phyloP scores from a whole-genome alignment of 92 coral and sea anemone species.

The Blastomussa wellsi region DNA sequence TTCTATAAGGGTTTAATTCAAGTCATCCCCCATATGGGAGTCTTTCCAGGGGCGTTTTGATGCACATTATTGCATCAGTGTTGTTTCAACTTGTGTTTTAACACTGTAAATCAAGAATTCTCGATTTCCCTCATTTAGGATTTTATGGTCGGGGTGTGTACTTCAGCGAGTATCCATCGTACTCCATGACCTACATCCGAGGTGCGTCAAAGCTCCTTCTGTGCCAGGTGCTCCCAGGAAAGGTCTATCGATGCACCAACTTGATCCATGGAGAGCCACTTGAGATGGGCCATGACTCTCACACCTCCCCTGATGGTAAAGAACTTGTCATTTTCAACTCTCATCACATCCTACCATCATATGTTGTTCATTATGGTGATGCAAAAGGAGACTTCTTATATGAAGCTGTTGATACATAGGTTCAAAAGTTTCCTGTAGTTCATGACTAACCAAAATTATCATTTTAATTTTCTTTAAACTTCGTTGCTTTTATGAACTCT shows the following conservation, averaged over 20 bases:
- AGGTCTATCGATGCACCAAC: constrained; percentile 70
- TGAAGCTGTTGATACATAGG: constrained; percentile 9
- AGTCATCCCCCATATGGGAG: too few relatives aligned
- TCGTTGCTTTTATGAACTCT: too few relatives aligned
- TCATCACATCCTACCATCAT: constrained; percentile 74
- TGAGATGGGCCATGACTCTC: constrained; percentile 70
- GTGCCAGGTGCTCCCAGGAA: constrained; percentile 86
- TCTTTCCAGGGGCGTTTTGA: too few relatives aligned
- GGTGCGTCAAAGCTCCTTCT: constrained; percentile 84
- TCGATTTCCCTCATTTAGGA: constrained; percentile 33
- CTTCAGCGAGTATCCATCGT: constrained; percentile 87
- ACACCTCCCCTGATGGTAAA: constrained; percentile 90
- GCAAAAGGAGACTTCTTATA: constrained; percentile 75
- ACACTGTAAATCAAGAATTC: background rate
- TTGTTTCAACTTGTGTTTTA: background rate
- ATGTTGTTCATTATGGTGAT: constrained; percentile 79
- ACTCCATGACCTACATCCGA: constrained; percentile 81
- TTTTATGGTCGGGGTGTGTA: constrained; percentile 80
- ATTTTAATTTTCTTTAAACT: too few relatives aligned
- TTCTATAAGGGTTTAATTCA: too few relatives aligned
- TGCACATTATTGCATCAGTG: background rate
- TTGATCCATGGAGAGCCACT: constrained; percentile 83
- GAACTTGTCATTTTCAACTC: constrained; percentile 85
- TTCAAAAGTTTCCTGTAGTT: background rate
- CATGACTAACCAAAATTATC: too few relatives aligned